Evolutionary conservation across 2,113 vertebrate genomes (phyloP).

Genomic region (Rhinoptilus africanus): DNA sequence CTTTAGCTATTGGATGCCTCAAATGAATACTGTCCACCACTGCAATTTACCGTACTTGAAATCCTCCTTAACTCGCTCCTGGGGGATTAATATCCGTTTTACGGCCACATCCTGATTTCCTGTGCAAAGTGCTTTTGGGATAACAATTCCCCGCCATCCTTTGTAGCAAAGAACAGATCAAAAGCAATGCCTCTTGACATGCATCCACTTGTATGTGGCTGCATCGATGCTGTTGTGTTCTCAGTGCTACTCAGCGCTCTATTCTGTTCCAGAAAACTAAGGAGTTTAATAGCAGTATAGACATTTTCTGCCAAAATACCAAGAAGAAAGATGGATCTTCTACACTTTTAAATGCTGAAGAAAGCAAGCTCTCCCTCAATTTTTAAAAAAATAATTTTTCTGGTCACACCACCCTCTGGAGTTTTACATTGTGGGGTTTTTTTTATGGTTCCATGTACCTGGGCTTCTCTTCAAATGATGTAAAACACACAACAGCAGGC

Average conservation of each 20-base stretch:
- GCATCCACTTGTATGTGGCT: not conserved
- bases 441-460: not conserved
- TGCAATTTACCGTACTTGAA: not conserved
- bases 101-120: conserved; percentile 50
- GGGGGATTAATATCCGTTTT: conserved; percentile 54
- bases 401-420: not conserved
- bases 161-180: conserved; percentile 13
- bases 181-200: not conserved
- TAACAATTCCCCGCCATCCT: conserved; percentile 41
- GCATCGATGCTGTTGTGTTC: not conserved
- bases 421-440: not conserved
- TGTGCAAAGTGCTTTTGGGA: conserved; percentile 60
- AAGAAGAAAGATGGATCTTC: not conserved
- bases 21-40: not conserved
- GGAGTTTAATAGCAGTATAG: not conserved
- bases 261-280: not conserved
- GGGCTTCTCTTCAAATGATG: not conserved
- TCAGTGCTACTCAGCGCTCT: not conserved
- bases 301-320: not conserved
- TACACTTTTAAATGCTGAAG: not conserved
- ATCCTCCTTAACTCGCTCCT: conserved; percentile 21
- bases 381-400: not conserved
- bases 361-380: not conserved
- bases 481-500: not conserved
- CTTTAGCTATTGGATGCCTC: not conserved